Percentiles rank a stretch among this genome's conserved stretches.
Conservation (phyloP, 2,797 vertebrate species). For the Danio tinwini region DNA sequence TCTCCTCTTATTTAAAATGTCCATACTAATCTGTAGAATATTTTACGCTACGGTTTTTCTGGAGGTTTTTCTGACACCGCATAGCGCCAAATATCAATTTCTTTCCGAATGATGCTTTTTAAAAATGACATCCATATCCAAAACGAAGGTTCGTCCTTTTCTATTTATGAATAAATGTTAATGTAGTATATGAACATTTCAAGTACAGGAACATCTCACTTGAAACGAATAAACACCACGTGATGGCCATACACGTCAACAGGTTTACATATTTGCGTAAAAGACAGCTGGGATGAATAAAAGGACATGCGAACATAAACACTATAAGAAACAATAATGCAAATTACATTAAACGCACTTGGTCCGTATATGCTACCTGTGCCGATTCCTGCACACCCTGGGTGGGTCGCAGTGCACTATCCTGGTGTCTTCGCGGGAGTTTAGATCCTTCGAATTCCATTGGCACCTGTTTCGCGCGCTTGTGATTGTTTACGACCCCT, state of each 20-base stretch:
- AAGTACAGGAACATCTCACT: conserved; percentile 65
- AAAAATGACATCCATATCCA: background rate
- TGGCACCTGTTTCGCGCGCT: conserved; percentile 70
- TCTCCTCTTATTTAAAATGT: too few relatives aligned
- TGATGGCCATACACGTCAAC: conserved; percentile 67
- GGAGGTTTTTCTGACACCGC: too few relatives aligned
- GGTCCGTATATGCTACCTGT: background rate
- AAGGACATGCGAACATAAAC: conserved; percentile 14
- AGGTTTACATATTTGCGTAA: conserved; percentile 67
- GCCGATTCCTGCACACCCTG: conserved; percentile 10
- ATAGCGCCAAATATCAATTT: too few relatives aligned
- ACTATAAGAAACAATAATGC: background rate
- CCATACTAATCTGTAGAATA: too few relatives aligned
- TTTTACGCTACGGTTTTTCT: too few relatives aligned
- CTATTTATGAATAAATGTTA: background rate
- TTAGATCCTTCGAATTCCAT: conserved; percentile 67
- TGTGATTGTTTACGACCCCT: conserved; percentile 58
- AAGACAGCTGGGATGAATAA: conserved; percentile 45
- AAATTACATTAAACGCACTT: background rate
- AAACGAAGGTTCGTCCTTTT: background rate
- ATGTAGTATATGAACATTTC: conserved; percentile 47
- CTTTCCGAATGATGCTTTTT: too few relatives aligned
- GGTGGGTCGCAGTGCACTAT: conserved; percentile 37
- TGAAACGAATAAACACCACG: conserved; percentile 65
- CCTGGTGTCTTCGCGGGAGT: conserved; percentile 65